These are phyloP conservation scores for Clarias fuscus DNA, from an alignment of 2,797 vertebrate genomes.

Conservation along the genomic window DNA sequence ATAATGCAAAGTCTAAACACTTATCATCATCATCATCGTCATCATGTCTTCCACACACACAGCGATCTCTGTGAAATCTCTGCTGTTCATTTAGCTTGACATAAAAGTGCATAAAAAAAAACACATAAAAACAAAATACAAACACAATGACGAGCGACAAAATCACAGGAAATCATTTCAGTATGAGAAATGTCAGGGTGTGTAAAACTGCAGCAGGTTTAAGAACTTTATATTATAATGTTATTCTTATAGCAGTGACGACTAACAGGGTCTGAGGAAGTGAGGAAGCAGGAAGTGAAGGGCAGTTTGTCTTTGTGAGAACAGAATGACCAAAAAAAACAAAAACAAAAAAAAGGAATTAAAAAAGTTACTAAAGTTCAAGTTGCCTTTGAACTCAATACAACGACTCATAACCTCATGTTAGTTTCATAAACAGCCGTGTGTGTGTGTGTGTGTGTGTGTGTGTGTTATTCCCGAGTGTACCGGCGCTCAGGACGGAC, in stretches of 20 bases:
- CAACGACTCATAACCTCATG: neutral
- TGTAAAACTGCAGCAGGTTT: neutral
- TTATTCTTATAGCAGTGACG: neutral
- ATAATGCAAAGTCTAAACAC: neutral
- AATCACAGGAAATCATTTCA: neutral
- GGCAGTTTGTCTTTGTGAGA: neutral
- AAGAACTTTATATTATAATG: neutral
- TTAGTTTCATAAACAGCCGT: neutral
- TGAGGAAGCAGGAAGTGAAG: too few species aligned
- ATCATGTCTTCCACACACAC: neutral
- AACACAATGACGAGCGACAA: neutral
- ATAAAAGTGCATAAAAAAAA: neutral
- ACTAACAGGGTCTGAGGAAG: accelerated
- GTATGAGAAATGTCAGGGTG: neutral
- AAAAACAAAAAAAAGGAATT: too few species aligned
- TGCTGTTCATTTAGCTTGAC: neutral
- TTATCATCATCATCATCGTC: neutral
- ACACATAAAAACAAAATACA: neutral
- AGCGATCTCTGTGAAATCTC: neutral
- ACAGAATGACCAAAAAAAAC: neutral
- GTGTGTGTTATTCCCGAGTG: neutral
- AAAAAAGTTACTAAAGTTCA: too few species aligned
- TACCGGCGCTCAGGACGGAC: neutral
- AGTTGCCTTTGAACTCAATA: neutral
- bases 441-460: neutral